Evolutionary conservation across 1,140 invertebrate genomes (phyloP), one percentile per base, ranked within the genome.

Genomic region (Temnothorax curvispinosus): DNA sequence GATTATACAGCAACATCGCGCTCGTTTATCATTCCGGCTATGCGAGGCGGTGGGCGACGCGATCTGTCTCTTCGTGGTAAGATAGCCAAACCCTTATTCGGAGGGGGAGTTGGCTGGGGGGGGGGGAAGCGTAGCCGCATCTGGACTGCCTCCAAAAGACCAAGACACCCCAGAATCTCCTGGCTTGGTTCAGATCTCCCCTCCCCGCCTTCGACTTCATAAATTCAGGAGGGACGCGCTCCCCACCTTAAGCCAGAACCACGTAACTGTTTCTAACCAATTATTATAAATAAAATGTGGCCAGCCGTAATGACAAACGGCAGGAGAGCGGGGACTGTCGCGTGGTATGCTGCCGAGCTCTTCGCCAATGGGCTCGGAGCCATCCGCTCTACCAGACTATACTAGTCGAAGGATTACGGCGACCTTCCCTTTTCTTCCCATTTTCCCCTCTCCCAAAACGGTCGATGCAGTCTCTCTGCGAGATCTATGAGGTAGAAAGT

Each of bases 281-380:
- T 94, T 94, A 94, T 94, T 94, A 94, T 94, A 94, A 94, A 94
- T 94, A 94, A 94, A 94, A 93, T 93, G 92, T 92, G 90, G 91
- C 91, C 90, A 93, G 88, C 85, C 89, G 89, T 93, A 93, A 94
- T 94, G 93, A 94, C 92, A 94, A 94, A 94, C 89, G 92, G 91
- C 93, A 90, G 88, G 80, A 69, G 65, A 62, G 62, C 85, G 35
- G 82, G 84, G 21, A 69, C 32, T 86, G 85, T 85, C 78, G 69
- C 69, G 75, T 52, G 72, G 80, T 88, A 89, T 62, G 71, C 76
- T 62, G 71, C 76, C 87, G 84, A 76, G 89, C 65, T 88, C 89
- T 91, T 92, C 89, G 90, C 92, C 89, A 92, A 86, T 90, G 93
- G 90, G 91, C 89, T 92, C 88, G 11, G 89, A 92, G 92, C 92